Evolutionary conservation across 2,888 invertebrate genomes (phyloP), one percentile per base, ranked within the genome.

Genomic region (Hedychridium roseum): DNA sequence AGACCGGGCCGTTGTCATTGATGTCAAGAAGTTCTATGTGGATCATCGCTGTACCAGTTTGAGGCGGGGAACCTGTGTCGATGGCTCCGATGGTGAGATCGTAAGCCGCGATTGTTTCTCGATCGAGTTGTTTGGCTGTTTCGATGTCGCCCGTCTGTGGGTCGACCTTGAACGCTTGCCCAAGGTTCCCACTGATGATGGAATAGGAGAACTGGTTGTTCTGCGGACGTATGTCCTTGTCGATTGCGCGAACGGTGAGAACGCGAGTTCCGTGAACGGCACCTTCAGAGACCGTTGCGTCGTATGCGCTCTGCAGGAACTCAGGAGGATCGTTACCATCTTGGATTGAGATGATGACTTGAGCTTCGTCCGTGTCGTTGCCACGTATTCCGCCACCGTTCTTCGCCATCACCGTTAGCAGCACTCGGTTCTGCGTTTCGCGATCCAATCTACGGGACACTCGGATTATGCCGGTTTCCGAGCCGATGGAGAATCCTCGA

Each of bases 301-400:
- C 89, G 74, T 97, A 97, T 14, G 85, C 74, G 37, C 83, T 84
- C 67, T 89, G 86, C n/a, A 89, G 79, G 75, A 97, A 97, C 75
- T 93, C 92, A 0, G 97, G 97, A 1, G 97, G 94, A 81, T 97
- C 97, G 74, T 97, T 97, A 14, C 96, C 96, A 77, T 97, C 97
- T 80, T 95, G 93, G 54, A 97, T 92, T 0, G 92, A 90, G 54
- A 97, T 90, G 36, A 93, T 91, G 0, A 97, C 92, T 80, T 94
- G 93, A 2, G 96, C 96, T 80, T 94, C 94, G 73, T 95, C 96
- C 0, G 95, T 96, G 70, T 97, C 96, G 74, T 96, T 95, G 2
- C 97, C 97, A 27, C 90, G 85, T 61, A 97, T 95, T 12, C 94
- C 92, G 9, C 97, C 97, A 38, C 88, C 88, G 74, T 97, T 97